Evolutionary conservation across 2,888 invertebrate species (phyloP), one percentile per base, ranked within the genome.

Genomic region (Xestia xanthographa): DNA sequence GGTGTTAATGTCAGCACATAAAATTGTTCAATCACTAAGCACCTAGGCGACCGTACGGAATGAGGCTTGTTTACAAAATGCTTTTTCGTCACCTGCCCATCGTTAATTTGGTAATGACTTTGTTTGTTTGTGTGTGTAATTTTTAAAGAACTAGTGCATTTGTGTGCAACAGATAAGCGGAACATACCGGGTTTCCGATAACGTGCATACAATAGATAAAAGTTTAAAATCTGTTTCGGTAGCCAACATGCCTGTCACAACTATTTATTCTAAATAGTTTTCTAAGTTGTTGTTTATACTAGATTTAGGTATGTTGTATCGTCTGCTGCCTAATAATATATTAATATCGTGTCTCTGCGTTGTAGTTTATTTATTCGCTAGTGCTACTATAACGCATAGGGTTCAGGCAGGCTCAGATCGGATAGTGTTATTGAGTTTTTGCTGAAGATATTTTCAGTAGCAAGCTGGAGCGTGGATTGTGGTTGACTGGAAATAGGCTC

Each of bases 81-180:
- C 91, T 94, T 95, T 95, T 95, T 95, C 92, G 94, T 95, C 94
- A 96, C 95, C 95, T 95, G 94, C 90, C 92, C 92, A 90, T 93
- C 93, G 95, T 96, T 95, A 95, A 96, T 96, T 96, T 95, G 92
- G 94, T 96, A 96, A 96, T 96, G 95, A 94, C 93, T 94, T 93
- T 90, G 89, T 93, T 90, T 91, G 88, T 93, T 91, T 92, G 96
- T 95, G 95, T 95, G 95, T 89, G 88, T 92, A 87, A 89, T 92
- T 92, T 53, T 91, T 91, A 92, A 89, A 89, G 89, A 90, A 86
- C 86, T 84, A 77, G 88, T 91, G 90, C 91, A 89, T 90, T 86
- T 92, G 96, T 96, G 95, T 95, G 95, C 90, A 84, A 65, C 88
- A 88, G 96, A 96, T 96, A 96, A 96, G 92, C 88, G 88, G 89